Base-by-base conservation (phyloP, 2,797 vertebrate genomes). In the Brachymystax lenok region DNA sequence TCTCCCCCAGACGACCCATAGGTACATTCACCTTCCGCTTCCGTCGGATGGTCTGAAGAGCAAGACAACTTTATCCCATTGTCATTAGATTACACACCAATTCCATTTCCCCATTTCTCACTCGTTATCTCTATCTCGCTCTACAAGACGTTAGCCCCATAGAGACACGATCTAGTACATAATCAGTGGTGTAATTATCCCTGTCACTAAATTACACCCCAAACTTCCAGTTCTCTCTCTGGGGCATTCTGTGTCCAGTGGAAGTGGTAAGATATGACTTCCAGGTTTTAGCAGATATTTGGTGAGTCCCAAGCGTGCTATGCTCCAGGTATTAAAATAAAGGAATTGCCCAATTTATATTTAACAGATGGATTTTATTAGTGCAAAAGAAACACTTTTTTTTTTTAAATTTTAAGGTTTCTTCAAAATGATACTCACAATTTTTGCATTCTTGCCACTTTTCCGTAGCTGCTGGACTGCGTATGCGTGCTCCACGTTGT, bases 381-480 rank as follows among this genome's bases (percentile, higher is more conserved):
- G 17, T 59, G 54, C 35, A 40, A 40, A 10, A 40, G 7, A 40
- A 40, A 40, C 40, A 12, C 2, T 10, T 46, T 35, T 30, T 3
- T 30, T 30, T 2, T 63, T n/a, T 4, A 1, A 12, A 28, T 1
- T 3, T 5, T 66, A 12, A 12, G 5, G 12, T 28, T 28, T 66
- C 27, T 13, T 28, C 64, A 66, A 28, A 66, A 66, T 16, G 10
- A 28, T 27, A 96, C 98, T 96, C 93, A 99, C 98, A 74, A 99
- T 99, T 95, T 98, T 98, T 92, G 98, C 98, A 90, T 98, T 97
- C 94, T 99, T 99, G 77, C 98, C 98, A 87, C 98, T 99, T 92
- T 99, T 99, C 81, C 98, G 96, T 84, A 99, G 94, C 87, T 99
- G 98, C 89, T 99, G 98, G 82, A 99, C 98, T 74, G 98, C 98